These are phyloP conservation scores for Vulpes lagopus DNA, from an alignment of 2,113 vertebrate genomes.

Conservation along the genomic window DNA sequence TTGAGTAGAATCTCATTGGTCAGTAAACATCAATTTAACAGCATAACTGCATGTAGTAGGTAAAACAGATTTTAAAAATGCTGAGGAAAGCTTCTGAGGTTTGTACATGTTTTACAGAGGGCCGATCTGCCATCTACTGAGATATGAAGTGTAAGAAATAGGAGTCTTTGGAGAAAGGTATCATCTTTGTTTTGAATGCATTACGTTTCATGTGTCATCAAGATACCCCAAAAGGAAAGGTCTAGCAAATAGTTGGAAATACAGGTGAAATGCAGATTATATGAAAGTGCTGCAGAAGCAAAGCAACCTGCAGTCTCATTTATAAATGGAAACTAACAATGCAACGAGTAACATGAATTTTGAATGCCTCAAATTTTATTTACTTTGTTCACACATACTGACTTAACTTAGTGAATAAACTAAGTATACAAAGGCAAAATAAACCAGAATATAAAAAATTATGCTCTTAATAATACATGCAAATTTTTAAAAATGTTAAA, in stretches of 20 bases:
- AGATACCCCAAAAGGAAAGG: background rate
- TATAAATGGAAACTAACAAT: background rate
- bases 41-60: background rate
- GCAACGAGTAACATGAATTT: background rate
- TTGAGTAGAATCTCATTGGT: background rate
- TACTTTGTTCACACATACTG: background rate
- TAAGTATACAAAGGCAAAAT: background rate
- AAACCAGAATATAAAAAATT: background rate
- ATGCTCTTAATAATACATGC: background rate
- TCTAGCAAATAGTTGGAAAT: background rate
- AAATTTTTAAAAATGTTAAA: background rate
- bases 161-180: background rate
- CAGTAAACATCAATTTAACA: background rate
- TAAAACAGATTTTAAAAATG: background rate
- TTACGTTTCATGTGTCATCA: background rate
- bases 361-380: background rate
- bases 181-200: background rate
- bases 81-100: background rate
- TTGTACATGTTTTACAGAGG: background rate
- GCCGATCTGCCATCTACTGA: background rate
- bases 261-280: background rate
- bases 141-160: background rate
- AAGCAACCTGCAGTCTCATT: background rate
- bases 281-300: background rate
- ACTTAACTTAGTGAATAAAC: background rate